Conservation (phyloP, 2,113 vertebrate genomes). For the Aspidoscelis tigris region DNA sequence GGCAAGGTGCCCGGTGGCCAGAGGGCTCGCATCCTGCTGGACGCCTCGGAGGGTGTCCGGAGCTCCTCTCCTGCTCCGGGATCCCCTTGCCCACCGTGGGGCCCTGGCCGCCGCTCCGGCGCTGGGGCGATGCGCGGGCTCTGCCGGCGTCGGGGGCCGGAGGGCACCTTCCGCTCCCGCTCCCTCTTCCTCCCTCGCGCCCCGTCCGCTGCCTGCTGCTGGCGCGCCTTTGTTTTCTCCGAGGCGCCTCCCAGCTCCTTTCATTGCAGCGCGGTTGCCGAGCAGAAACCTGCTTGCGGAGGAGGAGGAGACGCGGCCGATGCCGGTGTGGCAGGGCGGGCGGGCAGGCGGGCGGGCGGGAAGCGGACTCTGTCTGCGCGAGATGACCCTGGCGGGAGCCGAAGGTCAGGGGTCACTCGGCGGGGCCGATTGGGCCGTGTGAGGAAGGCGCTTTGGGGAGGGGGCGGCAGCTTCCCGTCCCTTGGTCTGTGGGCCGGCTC, state of each 20-base stretch:
- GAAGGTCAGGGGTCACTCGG: background rate
- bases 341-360: background rate
- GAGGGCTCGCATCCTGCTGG: too few species aligned
- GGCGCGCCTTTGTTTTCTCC: slow-evolving; percentile 67
- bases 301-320: background rate
- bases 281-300: slow-evolving; percentile 57
- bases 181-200: background rate
- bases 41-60: too few species aligned
- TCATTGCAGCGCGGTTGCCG: slow-evolving; percentile 56
- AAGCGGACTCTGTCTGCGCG: too few species aligned
- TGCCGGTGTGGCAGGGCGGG: too few species aligned
- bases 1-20: too few species aligned
- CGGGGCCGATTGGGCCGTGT: slow-evolving; percentile 18
- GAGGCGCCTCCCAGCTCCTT: slow-evolving; percentile 65
- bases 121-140: too few species aligned
- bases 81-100: too few species aligned
- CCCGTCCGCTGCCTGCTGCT: slow-evolving; percentile 41
- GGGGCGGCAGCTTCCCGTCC: too few species aligned
- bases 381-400: background rate
- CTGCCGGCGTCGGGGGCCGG: too few species aligned
- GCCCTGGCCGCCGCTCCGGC: too few species aligned
- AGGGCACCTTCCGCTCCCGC: too few species aligned
- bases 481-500: background rate
- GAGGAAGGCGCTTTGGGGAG: slow-evolving; percentile 18
- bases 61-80: too few species aligned